Evolutionary conservation across 2,888 invertebrate species (phyloP), one percentile per base, ranked within the genome.

Genomic region (Epinotia bilunana): DNA sequence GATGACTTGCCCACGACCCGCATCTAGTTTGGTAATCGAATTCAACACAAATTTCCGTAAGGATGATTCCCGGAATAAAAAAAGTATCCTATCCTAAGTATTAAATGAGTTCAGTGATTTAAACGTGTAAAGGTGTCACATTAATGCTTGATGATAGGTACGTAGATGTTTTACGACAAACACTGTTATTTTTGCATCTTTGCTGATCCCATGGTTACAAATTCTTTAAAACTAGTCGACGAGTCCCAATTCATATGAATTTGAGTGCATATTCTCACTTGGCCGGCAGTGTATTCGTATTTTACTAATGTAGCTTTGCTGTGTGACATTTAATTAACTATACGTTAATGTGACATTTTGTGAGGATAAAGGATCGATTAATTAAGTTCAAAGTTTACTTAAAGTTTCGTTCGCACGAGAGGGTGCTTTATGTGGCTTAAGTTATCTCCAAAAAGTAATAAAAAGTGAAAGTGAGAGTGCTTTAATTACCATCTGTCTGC

Each of bases 241-340:
- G 13, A 28, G 16, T 7, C 23, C 12, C 12, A 57, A 3, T 23
- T 57, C 9, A 68, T 84, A 82, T 87, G 87, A 88, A 90, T 86
- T 81, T 79, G 84, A 87, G 84, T 78, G 77, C 79, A 77, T 60
- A 77, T 76, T 76, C 82, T 77, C 78, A 78, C 68, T 76, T 67
- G 77, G 76, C 61, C 72, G 57, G 57, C 57, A 53, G 72, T 78
- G 65, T 79, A 72, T 71, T 62, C 46, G 70, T 70, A 62, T 20
- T 71, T 53, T 53, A 33, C 53, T 61, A 71, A 28, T 53, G 49
- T 39, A 58, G 58, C 46, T 69, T 69, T 60, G 53, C 62, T 33
- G 61, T 70, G 70, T 62, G 70, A 69, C 69, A 69, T 69, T 60
- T 69, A 73, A 65, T 73, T 68, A 62, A 73, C 64, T 73, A 74